Evolutionary conservation across 64 coral and sea anemone genomes (phyloP).

Genomic region (Dendrophyllia cribrosa): DNA sequence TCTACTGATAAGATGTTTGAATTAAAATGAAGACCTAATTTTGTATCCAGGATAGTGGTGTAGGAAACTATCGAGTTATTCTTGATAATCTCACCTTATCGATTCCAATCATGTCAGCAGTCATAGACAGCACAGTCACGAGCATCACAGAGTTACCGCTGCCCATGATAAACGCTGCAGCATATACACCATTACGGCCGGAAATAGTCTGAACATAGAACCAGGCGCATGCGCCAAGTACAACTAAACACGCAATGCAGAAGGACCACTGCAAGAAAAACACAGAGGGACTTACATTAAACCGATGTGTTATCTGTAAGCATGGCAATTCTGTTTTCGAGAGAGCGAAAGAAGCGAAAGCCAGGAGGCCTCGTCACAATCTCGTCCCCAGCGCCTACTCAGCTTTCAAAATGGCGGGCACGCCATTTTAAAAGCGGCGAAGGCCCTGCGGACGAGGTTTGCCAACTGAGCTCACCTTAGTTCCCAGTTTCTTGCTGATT

Average conservation of each 20-base stretch:
- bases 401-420: no score
- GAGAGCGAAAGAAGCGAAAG: no score
- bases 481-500: slow-evolving; percentile 71
- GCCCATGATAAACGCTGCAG: slow-evolving; percentile 71
- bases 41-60: no score
- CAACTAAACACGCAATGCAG: slow-evolving; percentile 52
- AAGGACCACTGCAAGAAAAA: slow-evolving; percentile 68
- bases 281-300: background rate
- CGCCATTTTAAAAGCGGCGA: no score
- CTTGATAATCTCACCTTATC: slow-evolving; percentile 62
- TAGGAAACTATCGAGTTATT: background rate
- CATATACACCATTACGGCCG: slow-evolving; percentile 44
- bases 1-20: no score
- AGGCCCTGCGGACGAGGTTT: no score
- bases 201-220: slow-evolving; percentile 66
- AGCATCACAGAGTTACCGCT: slow-evolving; percentile 80
- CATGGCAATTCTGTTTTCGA: no score
- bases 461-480: slow-evolving; percentile 39
- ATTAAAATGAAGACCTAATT: no score
- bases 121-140: slow-evolving; percentile 70
- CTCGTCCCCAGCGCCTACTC: no score
- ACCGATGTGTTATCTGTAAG: no score
- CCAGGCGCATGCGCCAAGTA: slow-evolving; percentile 63
- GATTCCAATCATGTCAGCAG: slow-evolving; percentile 66
- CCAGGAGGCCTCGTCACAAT: no score